These are phyloP conservation scores for Silurus meridionalis DNA, from an alignment of 2,113 vertebrate species.

Conservation along the genomic window DNA sequence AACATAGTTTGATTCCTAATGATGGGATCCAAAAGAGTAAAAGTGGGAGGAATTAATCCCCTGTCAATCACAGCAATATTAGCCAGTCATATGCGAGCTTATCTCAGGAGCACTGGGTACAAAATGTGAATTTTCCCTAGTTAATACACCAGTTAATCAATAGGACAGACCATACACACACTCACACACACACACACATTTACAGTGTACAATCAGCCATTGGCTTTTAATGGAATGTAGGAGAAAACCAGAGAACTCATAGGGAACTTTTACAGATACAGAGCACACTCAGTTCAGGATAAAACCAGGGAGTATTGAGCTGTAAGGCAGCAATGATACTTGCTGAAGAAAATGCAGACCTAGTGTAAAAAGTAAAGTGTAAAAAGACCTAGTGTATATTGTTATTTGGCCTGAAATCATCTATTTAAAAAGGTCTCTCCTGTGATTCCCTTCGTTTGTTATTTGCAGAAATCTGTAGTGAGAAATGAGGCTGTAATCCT, in stretches of 20 bases:
- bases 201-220: not conserved
- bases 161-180: not conserved
- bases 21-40: not conserved
- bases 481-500: constrained; percentile 16
- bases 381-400: not conserved
- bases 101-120: not conserved
- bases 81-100: not conserved
- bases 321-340: not conserved
- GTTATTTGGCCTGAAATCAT: not conserved
- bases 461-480: not conserved
- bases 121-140: too few relatives aligned
- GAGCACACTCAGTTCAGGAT: not conserved
- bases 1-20: not conserved
- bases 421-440: not conserved
- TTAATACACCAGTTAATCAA: not conserved
- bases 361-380: not conserved
- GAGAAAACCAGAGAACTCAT: not conserved
- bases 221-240: not conserved
- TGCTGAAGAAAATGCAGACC: not conserved
- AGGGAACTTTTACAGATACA: not conserved
- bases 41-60: not conserved
- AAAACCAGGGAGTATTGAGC: not conserved
- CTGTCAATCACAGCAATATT: not conserved
- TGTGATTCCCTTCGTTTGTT: not conserved
- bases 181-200: not conserved